Conservation (phyloP, 2,113 vertebrate genomes). For the Cryptotis parvus region DNA sequence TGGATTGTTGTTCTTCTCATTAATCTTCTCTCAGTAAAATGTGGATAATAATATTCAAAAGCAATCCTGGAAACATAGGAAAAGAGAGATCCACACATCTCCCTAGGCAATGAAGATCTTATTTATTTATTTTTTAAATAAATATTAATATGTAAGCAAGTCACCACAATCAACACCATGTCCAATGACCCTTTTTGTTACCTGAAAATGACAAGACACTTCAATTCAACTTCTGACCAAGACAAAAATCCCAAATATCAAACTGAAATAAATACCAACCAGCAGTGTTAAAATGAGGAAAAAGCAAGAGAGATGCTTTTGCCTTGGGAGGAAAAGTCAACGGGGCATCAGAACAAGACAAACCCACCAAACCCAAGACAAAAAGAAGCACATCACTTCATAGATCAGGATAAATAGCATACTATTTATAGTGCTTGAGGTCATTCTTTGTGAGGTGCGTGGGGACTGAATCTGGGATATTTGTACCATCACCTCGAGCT, state of each 20-base stretch:
- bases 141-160: slow-evolving; percentile 58
- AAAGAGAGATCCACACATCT: slow-evolving; percentile 29
- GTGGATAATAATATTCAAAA: slow-evolving; percentile 78
- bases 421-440: background rate
- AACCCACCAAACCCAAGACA: background rate
- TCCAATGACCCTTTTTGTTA: slow-evolving; percentile 82
- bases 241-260: slow-evolving; percentile 81
- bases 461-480: background rate
- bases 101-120: slow-evolving; percentile 46
- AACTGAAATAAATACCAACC: slow-evolving; percentile 83
- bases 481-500: too few relatives aligned
- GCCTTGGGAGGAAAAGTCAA: slow-evolving; percentile 43
- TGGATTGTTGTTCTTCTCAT: background rate
- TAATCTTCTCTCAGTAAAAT: slow-evolving; percentile 76
- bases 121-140: slow-evolving; percentile 75
- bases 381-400: background rate
- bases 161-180: slow-evolving; percentile 81
- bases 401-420: slow-evolving; percentile 36
- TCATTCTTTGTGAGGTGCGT: background rate
- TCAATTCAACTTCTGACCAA: slow-evolving; percentile 64
- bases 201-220: slow-evolving; percentile 79
- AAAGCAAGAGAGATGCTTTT: slow-evolving; percentile 6
- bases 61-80: slow-evolving; percentile 65
- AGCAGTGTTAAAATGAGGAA: slow-evolving; percentile 34
- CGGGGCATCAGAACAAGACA: background rate